These are phyloP conservation scores for Plecotus auritus DNA, from an alignment of 2,113 vertebrate species.

Conservation along the genomic window DNA sequence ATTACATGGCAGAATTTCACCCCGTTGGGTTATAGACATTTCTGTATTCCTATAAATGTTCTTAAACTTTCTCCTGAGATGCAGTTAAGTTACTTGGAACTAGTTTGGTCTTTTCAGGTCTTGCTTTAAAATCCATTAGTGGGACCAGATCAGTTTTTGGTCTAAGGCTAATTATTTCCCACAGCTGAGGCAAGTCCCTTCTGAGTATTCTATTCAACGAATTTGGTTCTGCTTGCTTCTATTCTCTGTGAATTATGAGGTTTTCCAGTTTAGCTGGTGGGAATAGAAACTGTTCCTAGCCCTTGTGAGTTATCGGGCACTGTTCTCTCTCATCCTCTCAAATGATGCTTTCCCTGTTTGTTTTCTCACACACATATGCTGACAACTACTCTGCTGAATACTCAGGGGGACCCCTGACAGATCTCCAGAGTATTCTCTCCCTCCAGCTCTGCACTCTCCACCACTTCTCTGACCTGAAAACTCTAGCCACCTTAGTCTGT, in stretches of 20 bases:
- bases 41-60: background rate
- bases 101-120: background rate
- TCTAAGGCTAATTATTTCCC: background rate
- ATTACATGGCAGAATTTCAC: background rate
- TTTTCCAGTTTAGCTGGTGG: background rate
- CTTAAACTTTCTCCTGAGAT: slow-evolving; percentile 14
- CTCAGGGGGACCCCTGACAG: background rate
- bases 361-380: background rate
- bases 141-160: background rate
- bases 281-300: background rate
- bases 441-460: background rate
- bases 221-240: too few species aligned
- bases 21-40: background rate
- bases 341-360: background rate
- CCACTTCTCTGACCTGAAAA: background rate
- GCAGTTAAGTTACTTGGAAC: background rate
- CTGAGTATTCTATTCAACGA: background rate
- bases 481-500: background rate
- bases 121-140: slow-evolving; percentile 5
- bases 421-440: background rate
- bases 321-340: background rate
- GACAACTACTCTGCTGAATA: background rate
- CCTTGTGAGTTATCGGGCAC: background rate
- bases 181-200: background rate
- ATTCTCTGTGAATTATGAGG: background rate